Evolutionary conservation across 2,888 invertebrate genomes (phyloP).

Genomic region (Chamaedrilus cognettii): DNA sequence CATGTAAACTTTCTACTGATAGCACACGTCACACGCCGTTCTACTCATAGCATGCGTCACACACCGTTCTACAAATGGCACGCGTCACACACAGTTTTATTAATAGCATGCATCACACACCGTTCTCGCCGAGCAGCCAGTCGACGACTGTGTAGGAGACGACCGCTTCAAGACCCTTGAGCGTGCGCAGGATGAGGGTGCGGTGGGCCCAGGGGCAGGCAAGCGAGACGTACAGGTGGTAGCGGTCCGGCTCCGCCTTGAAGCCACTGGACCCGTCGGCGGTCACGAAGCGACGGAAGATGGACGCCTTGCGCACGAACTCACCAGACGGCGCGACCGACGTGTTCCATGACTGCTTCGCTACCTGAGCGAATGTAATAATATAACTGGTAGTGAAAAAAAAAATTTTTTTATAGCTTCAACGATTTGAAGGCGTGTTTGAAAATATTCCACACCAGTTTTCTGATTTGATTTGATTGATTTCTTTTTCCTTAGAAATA

Average conservation of each 20-base stretch:
- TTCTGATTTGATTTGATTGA: too few relatives aligned
- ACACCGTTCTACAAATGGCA: too few relatives aligned
- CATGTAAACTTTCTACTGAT: too few relatives aligned
- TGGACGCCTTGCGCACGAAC: constrained; percentile 41
- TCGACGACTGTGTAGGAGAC: constrained; percentile 50
- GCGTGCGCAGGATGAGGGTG: constrained; percentile 43
- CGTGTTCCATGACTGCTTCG: constrained; percentile 18
- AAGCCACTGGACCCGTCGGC: constrained; percentile 53
- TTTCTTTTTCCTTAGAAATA: too few relatives aligned
- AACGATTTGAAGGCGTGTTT: too few relatives aligned
- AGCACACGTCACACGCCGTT: too few relatives aligned
- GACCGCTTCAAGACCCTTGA: constrained; percentile 53
- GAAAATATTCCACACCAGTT: too few relatives aligned
- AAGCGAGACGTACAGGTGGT: constrained; percentile 54
- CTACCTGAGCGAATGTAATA: constrained; percentile 8
- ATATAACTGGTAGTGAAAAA: neutral
- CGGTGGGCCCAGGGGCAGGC: constrained; percentile 57
- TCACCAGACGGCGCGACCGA: constrained; percentile 38
- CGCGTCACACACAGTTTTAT: too few relatives aligned
- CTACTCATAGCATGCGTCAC: too few relatives aligned
- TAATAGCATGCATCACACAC: too few relatives aligned
- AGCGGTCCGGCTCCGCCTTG: constrained; percentile 47
- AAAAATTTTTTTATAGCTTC: neutral
- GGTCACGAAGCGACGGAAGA: constrained; percentile 45
- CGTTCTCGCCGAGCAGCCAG: constrained; percentile 40